Conservation (phyloP, 2,888 invertebrate genomes). For the Leuctra nigra region DNA sequence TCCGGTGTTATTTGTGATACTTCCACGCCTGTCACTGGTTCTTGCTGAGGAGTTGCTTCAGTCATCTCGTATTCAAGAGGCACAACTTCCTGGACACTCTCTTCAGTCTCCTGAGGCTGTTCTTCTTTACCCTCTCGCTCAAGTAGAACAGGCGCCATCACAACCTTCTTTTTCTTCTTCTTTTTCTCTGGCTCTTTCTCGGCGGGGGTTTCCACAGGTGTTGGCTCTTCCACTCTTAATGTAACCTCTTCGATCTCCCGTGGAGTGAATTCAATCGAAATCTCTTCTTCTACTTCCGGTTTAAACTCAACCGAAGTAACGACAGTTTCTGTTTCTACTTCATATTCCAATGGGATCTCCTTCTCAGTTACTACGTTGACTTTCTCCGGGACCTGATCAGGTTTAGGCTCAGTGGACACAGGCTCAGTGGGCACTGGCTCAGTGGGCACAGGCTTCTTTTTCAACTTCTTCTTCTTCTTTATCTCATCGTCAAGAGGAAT, state of each 20-base stretch:
- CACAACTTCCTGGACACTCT: conserved; percentile 21
- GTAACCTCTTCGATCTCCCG: conserved; percentile 17
- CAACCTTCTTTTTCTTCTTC: conserved; percentile 32
- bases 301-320: conserved; percentile 28
- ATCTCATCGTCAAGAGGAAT: background rate
- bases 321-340: conserved; percentile 31
- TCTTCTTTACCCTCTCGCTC: conserved; percentile 35
- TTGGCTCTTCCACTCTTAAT: conserved; percentile 19
- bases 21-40: conserved; percentile 12
- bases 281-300: conserved; percentile 35
- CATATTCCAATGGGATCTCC: conserved; percentile 37
- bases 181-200: conserved; percentile 24
- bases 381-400: conserved; percentile 40
- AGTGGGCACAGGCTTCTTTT: conserved; percentile 15
- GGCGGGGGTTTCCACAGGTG: conserved; percentile 26
- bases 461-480: conserved; percentile 26
- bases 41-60: conserved; percentile 9
- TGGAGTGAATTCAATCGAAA: conserved; percentile 29
- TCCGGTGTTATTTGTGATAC: conserved; percentile 1
- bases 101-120: conserved; percentile 31
- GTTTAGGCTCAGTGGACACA: conserved; percentile 8
- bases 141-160: conserved; percentile 30
- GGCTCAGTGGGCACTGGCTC: conserved; percentile 17
- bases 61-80: conserved; percentile 20
- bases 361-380: conserved; percentile 27